Base-by-base conservation (phyloP, 2,113 vertebrate genomes). In the Eptatretus burgeri region DNA sequence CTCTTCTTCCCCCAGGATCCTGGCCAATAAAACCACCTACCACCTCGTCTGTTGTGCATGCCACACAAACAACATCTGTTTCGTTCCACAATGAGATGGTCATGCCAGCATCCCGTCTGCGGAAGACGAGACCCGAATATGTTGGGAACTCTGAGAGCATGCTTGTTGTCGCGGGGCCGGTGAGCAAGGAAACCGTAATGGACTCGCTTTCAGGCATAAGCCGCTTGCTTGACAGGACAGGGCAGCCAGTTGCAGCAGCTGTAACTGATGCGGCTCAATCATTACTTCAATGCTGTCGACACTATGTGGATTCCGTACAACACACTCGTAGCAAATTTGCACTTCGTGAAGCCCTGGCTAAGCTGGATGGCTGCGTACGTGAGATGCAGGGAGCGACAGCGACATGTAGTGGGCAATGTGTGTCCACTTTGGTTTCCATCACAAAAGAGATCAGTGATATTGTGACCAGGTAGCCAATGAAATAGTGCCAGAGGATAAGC, bases 321-420 rank as follows among this genome's bases (percentile, higher is more conserved):
- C 91, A 94, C 69, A 95, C 95, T 87, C 76, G 91, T 70, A 98
- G 89, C 73, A 95, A 93, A 68, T 98, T 98, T 10, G 82, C 89
- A 41, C 94, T 98, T 70, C 80, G 86, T 1, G 89, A 95, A 73
- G 89, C 91, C 69, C 89, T 96, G 77, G 93, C 85, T 79, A 98
- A 96, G 70, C 78, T 98, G 67, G 91, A 98, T 76, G 81, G 70
- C 63, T 88, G 76, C 70, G 78, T 98, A 17, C 76, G 91, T 1
- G 84, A 96, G 77, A 80, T 98, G 10, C 91, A 98, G 71, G 89
- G 75, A 87, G 88, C 0, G 75, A 79, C 0, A 76, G 78, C 1
- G 82, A 81, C 0, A 41, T 41, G 27, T 41, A 41, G 27, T 7
- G 27, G 27, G 27, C 27, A 41, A 41, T 41, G 27, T 41, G 27